A percentile compares a stretch with the other conserved stretches of the same genome.
Evolutionary conservation across 2,888 invertebrate genomes (phyloP).

Genomic region (Spodoptera exigua): DNA sequence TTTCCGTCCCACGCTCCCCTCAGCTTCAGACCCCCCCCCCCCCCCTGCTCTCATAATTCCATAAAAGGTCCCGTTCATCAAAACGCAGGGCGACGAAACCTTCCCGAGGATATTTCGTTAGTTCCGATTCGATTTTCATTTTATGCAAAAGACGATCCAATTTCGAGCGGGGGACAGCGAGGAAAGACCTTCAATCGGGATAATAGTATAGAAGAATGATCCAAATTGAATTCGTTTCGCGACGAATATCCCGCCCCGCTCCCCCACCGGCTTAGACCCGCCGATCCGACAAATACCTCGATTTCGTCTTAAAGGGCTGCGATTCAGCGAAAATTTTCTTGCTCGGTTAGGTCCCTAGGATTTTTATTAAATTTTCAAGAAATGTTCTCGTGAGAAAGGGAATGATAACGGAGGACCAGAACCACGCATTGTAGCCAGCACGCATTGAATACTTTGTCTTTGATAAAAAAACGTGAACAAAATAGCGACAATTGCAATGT

Average conservation of each 20-base stretch:
- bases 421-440: conserved; percentile 44
- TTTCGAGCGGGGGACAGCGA: conserved; percentile 72
- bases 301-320: conserved; percentile 74
- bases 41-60: conserved; percentile 64
- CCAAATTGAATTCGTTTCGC: conserved; percentile 84
- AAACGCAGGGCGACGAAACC: conserved; percentile 62
- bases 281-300: conserved; percentile 72
- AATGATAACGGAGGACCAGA: conserved; percentile 46
- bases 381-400: conserved; percentile 56
- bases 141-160: conserved; percentile 88
- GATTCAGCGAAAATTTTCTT: conserved; percentile 79
- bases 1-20: conserved; percentile 43
- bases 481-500: conserved; percentile 16
- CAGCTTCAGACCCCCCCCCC: conserved; percentile 45
- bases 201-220: conserved; percentile 86
- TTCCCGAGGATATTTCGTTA: conserved; percentile 78
- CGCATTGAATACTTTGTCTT: conserved; percentile 30
- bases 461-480: conserved; percentile 21
- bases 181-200: conserved; percentile 80
- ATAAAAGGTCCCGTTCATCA: conserved; percentile 69
- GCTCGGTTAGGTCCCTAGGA: conserved; percentile 75
- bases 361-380: conserved; percentile 81
- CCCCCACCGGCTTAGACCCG: conserved; percentile 62
- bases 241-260: conserved; percentile 61
- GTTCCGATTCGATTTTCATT: conserved; percentile 85